Base-by-base conservation (phyloP, 2,113 vertebrate genomes). In the Craseonycteris thonglongyai region DNA sequence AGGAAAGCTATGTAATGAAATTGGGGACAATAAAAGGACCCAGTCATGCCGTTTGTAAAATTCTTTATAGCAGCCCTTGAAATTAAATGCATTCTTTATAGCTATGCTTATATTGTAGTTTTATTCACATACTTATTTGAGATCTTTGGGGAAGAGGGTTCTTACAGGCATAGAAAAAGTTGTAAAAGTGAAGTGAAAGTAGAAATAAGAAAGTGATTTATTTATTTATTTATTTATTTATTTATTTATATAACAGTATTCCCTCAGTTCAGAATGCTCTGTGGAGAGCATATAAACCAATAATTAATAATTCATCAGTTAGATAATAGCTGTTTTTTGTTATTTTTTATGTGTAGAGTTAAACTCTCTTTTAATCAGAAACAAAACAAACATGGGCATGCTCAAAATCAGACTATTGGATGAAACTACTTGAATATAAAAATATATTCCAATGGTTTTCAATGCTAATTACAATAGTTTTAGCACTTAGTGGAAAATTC, bases 21-120 rank as follows among this genome's bases (percentile, higher is more conserved):
- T 10, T 42, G 35, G 47, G 85, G 88, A 93, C 93, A 94, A 85
- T 96, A 96, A 97, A 97, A 97, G 93, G 11, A 58, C 78, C 72
- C 94, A 93, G 80, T 65, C 93, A 94, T 86, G 69, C 82, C 81
- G 96, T 98, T 97, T 96, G 76, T 96, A 96, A 97, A 96, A 90
- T 90, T 92, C 96, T 59, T 98, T 95, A 98, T 97, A 95, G 86
- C 72, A 96, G 86, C 79, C 92, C 71, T 96, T 96, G 95, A 96
- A 96, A 96, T 97, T 98, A 97, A 98, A 56, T 80, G 75, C 1
- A 6, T 94, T 94, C 93, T 94, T 91, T 79, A 95, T 79, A 0
- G 79, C 86, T 47, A 82, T 49, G 28, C 58, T 63, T 94, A 71
- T 93, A 90, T 4, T 96, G 79, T 75, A 65, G 61, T 93, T 95